Base-by-base conservation (phyloP, 2,888 invertebrate genomes). In the Lochmaea capreae region DNA sequence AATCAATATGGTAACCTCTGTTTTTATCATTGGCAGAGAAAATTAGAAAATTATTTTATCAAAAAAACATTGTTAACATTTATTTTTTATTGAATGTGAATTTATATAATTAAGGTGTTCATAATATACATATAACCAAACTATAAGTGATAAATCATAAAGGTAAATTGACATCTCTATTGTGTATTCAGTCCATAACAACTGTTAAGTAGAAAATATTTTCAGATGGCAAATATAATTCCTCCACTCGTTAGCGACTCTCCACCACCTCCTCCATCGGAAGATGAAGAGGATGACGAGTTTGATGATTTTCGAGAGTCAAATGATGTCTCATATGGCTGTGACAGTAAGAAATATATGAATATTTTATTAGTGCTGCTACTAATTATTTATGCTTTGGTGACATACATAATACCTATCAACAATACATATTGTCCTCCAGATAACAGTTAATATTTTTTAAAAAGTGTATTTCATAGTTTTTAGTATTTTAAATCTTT, bases 241-340 rank as follows among this genome's bases (percentile, higher is more conserved):
- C 90, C 90, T 78, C 90, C 90, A 75, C 85, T 90, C 73, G 84
- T 90, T 74, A 89, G 90, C 81, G 89, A 88, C 82, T 88, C 90
- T 63, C 90, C 90, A 72, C 90, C 90, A 71, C 90, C 90, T 71
- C 90, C 90, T 63, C 90, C 90, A 58, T 89, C 90, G 65, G 87
- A 88, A 76, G 88, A 88, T 66, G 88, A 88, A 42, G 86, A 87
- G 72, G 87, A 88, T 78, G 91, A 91, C 86, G 91, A 91, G 83
- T 91, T 91, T 88, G 90, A 90, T 58, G 90, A 91, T 82, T 91
- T 91, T 86, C 88, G 89, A 85, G 89, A 89, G 78, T 82, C 85
- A 65, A 83, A 80, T 49, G 85, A 86, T 79, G 76, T 83, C 70
- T 85, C 86, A 33, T 86, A 83, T 77, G 84, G 83, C 79, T 84